These are phyloP conservation scores for Alligator sinensis DNA, from an alignment of 2,113 vertebrate species.

Conservation along the genomic window DNA sequence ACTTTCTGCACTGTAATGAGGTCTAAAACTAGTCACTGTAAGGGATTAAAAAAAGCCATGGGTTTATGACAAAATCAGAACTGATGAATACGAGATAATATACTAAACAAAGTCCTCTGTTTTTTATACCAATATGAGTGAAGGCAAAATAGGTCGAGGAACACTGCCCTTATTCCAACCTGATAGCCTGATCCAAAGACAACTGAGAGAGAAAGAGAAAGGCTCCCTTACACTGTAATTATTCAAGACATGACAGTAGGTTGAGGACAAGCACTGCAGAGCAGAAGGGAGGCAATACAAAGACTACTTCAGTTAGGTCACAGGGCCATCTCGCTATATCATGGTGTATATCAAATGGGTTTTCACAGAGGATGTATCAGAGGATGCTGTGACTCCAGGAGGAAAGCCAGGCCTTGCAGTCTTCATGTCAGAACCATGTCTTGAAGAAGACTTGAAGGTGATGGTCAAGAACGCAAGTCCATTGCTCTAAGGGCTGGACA, in stretches of 20 bases:
- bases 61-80: background rate
- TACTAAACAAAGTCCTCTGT: background rate
- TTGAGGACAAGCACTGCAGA: background rate
- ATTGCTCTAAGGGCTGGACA: rapidly evolving
- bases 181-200: background rate
- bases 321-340: background rate
- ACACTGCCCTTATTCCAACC: background rate
- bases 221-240: background rate
- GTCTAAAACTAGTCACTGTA: background rate
- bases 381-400: background rate
- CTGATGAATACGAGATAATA: background rate
- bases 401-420: background rate
- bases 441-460: background rate
- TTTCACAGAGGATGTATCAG: background rate
- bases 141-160: background rate
- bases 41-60: background rate
- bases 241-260: background rate
- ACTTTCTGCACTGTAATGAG: background rate
- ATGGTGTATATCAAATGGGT: background rate
- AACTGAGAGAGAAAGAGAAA: background rate
- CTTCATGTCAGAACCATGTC: background rate
- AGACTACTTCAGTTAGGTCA: rapidly evolving
- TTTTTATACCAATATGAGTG: rapidly evolving
- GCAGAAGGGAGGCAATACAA: background rate
- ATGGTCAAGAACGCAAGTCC: background rate